phyloP scores from a whole-genome alignment of 2,888 invertebrate species.

The Ceraclea dissimilis region DNA sequence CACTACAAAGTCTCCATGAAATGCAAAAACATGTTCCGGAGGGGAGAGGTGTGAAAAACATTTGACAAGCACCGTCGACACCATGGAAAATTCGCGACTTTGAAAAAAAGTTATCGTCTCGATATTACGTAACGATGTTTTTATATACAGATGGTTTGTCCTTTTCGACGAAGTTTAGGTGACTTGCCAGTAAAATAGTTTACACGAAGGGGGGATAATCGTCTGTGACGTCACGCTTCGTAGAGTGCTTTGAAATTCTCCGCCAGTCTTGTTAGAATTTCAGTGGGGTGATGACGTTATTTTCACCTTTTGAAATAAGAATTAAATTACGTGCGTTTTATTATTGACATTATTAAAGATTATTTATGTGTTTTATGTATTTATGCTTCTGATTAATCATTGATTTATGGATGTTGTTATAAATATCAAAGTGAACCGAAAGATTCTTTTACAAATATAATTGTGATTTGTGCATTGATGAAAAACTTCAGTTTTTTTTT shows the following conservation, averaged over 20 bases:
- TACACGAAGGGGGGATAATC: constrained; percentile 10
- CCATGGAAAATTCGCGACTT: background rate
- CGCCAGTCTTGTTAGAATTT: constrained; percentile 39
- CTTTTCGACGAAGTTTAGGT: background rate
- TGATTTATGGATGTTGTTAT: constrained; percentile 12
- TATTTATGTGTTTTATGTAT: constrained; percentile 17
- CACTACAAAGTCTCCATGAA: constrained; percentile 30
- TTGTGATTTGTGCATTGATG: background rate
- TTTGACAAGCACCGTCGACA: background rate
- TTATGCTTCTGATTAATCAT: constrained; percentile 5
- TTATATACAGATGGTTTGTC: background rate
- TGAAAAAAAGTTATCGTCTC: background rate
- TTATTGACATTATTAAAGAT: constrained; percentile 10
- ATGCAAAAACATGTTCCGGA: constrained; percentile 43
- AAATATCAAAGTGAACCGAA: background rate
- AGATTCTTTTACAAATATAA: background rate
- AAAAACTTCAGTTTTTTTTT: background rate
- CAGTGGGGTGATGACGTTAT: constrained; percentile 15
- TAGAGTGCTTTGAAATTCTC: constrained; percentile 27
- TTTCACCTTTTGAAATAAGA: background rate
- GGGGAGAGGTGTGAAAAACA: constrained; percentile 39
- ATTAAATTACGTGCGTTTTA: constrained; percentile 16
- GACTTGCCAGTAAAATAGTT: background rate
- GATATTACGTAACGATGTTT: too few relatives aligned
- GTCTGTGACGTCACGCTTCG: constrained; percentile 34